Base-by-base conservation (phyloP, 2,888 invertebrate genomes). In the Hyppa rectilinea region DNA sequence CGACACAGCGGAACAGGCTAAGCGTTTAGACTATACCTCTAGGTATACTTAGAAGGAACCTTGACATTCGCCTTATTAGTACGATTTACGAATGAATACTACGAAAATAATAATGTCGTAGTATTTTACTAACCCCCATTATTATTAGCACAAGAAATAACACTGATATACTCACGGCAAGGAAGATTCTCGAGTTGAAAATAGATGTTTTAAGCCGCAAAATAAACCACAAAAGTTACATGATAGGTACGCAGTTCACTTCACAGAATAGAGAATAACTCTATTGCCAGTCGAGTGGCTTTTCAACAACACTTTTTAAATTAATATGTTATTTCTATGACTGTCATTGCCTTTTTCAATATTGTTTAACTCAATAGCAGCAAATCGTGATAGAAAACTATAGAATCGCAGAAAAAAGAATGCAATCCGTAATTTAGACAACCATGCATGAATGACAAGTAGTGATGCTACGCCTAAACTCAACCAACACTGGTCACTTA, bases 161-260 rank as follows among this genome's bases (percentile, higher is more conserved):
- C 12, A 29, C 23, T 66, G 71, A 75, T 83, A 80, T 81, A 91
- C 93, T 75, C 88, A 94, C 94, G 81, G 84, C 87, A 86, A 83
- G 77, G 85, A 89, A 87, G 86, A 85, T 79, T 81, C 87, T 86
- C 76, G 80, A 86, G 88, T 90, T 91, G 80, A 90, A 94, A 94
- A 94, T 95, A 95, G 94, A 93, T 85, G 86, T 88, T 85, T 79
- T 86, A 91, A 71, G 84, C 89, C 92, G 89, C 92, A 93, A 94
- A 93, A 94, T 92, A 93, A 92, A 93, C 90, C 92, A 94, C 92
- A 93, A 91, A 85, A 86, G 91, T 92, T 94, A 94, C 93, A 95
- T 94, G 92, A 93, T 94, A n/a, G n/a, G n/a, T n/a, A 94, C 94
- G 92, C 91, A 91, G 78, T 90, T 85, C 79, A 84, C 75, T 73